These are phyloP conservation scores for Odontamblyopus lacepedii DNA, from an alignment of 2,797 vertebrate species.

Conservation along the genomic window DNA sequence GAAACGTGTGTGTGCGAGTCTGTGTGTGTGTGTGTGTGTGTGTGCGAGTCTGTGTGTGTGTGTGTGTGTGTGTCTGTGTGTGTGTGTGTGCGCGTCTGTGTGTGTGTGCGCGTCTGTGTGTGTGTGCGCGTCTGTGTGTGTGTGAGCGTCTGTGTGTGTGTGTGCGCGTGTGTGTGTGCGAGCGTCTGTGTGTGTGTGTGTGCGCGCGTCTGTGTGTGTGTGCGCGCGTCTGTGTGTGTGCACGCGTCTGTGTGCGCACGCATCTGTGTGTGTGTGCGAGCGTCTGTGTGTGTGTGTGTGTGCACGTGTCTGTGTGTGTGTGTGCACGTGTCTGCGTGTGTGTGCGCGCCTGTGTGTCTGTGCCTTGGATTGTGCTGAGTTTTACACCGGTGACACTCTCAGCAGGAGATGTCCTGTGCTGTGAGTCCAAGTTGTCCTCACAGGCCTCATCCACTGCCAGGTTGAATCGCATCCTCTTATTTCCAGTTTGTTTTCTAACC, in stretches of 20 bases:
- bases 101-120: no score
- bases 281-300: not conserved
- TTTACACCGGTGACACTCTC: constrained; percentile 20
- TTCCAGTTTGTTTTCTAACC: constrained; percentile 26
- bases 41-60: not conserved
- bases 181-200: not conserved
- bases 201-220: not conserved
- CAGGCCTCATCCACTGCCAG: not conserved
- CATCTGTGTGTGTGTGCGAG: not conserved
- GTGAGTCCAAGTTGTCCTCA: constrained; percentile 20
- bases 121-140: not conserved
- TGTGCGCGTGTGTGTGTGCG: no score
- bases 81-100: no score
- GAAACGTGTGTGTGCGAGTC: constrained; percentile 2
- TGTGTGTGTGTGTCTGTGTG: no score
- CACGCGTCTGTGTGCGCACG: no score
- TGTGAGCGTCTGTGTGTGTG: not conserved
- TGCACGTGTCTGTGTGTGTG: not conserved
- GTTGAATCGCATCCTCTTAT: not conserved
- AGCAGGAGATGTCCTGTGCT: constrained; percentile 28
- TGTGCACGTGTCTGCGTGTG: not conserved
- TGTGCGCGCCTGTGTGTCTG: not conserved
- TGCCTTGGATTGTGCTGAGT: not conserved
- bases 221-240: not conserved
- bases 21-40: not conserved